phyloP scores from a whole-genome alignment of 2,797 vertebrate genomes.

The Lacerta viridis region DNA sequence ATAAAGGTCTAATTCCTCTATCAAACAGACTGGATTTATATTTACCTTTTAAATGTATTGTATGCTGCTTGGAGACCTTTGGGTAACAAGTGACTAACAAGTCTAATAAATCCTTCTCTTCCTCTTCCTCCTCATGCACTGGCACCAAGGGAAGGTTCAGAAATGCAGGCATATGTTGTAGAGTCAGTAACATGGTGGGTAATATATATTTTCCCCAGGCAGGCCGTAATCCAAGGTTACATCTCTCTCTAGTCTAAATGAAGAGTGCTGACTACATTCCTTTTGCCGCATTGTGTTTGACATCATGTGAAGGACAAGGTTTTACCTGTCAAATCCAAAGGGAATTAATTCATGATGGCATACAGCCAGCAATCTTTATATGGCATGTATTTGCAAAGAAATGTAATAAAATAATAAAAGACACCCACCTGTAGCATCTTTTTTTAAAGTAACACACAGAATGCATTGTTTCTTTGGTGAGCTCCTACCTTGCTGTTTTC shows the following conservation, averaged over 20 bases:
- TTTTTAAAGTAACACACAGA: conserved; percentile 12
- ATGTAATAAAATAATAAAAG: not conserved
- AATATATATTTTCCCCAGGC: conserved; percentile 51
- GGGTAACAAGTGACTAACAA: too few relatives aligned
- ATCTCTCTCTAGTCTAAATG: conserved; percentile 59
- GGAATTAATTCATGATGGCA: not conserved
- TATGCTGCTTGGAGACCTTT: too few relatives aligned
- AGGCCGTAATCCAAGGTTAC: conserved; percentile 66
- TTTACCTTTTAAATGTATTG: too few relatives aligned
- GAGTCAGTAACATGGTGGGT: conserved; percentile 47
- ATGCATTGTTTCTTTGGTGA: not conserved
- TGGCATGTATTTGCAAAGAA: conserved; percentile 4
- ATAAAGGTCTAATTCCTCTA: too few relatives aligned
- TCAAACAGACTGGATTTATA: too few relatives aligned
- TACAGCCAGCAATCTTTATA: conserved; percentile 35
- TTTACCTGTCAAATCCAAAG: conserved; percentile 44
- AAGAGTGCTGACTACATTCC: conserved; percentile 52
- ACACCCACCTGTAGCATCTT: not conserved
- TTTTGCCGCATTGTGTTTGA: conserved; percentile 45
- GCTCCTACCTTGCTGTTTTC: not conserved
- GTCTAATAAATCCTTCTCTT: too few relatives aligned
- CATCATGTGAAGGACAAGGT: conserved; percentile 30
- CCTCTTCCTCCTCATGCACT: too few relatives aligned
- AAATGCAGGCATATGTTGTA: conserved; percentile 19
- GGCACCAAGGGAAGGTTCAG: too few relatives aligned